These are phyloP conservation scores for Drepanosiphum platanoidis DNA, from an alignment of 2,888 invertebrate genomes.

Conservation along the genomic window DNA sequence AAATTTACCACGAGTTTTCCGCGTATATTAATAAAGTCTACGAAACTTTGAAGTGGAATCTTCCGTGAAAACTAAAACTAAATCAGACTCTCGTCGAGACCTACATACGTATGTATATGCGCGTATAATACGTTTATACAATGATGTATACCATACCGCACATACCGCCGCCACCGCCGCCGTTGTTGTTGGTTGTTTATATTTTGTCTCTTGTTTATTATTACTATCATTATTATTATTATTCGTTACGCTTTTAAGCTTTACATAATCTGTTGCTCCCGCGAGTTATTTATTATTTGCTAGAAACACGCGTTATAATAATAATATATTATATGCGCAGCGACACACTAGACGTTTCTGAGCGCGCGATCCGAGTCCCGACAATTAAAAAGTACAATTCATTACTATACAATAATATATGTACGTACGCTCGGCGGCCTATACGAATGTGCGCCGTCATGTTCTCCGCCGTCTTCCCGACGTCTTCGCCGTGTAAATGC, in stretches of 20 bases:
- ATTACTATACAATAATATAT: background rate
- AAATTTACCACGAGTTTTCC: conserved; percentile 16
- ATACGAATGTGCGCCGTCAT: background rate
- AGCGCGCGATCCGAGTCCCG: background rate
- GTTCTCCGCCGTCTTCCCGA: background rate
- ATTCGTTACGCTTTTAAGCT: conserved; percentile 24
- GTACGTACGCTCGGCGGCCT: background rate
- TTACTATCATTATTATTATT: background rate
- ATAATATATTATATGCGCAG: no score
- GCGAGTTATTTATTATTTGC: conserved; percentile 4
- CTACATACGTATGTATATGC: background rate
- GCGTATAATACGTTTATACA: background rate
- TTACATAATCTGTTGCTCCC: background rate
- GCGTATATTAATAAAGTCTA: background rate
- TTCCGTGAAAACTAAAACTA: conserved; percentile 3
- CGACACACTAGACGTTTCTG: background rate
- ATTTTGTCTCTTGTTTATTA: conserved; percentile 8
- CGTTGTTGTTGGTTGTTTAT: background rate
- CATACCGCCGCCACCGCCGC: background rate
- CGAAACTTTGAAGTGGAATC: conserved; percentile 22
- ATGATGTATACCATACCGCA: background rate
- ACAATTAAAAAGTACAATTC: conserved; percentile 27
- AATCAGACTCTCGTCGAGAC: background rate
- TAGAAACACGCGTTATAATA: background rate
- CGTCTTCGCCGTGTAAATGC: conserved; percentile 8